Evolutionary conservation across 23 tunicate genomes (phyloP).

Genomic region (Aplidium turbinatum): DNA sequence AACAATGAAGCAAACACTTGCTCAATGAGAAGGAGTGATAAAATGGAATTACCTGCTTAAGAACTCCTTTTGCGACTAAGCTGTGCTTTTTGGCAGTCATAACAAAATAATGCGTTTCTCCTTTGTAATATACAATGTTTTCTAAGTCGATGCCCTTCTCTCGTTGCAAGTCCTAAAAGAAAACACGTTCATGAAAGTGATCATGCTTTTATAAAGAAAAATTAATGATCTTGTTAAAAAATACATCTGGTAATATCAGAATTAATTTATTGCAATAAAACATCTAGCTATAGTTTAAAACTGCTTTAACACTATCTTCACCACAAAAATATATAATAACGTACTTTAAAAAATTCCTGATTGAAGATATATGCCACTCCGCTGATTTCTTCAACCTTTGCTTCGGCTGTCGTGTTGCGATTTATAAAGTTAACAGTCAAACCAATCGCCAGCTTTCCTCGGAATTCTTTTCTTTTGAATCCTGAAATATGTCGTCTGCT

Average conservation of each 20-base stretch:
- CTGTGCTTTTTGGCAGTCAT: constrained; percentile 97
- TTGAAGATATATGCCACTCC: constrained; percentile 91
- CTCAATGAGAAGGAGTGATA: too few relatives aligned
- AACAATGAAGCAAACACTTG: too few relatives aligned
- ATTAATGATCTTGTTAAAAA: too few relatives aligned
- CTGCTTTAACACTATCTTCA: too few relatives aligned
- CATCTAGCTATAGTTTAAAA: too few relatives aligned
- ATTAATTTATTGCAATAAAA: too few relatives aligned
- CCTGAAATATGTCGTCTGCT: constrained; percentile 38
- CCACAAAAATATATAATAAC: too few relatives aligned
- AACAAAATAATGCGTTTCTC: constrained; percentile 98
- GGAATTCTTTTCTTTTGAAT: constrained; percentile 66
- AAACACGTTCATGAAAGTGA: too few relatives aligned
- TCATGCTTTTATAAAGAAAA: too few relatives aligned
- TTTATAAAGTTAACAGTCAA: constrained; percentile 93
- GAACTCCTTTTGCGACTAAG: constrained; percentile 67
- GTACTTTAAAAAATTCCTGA: constrained; percentile 77
- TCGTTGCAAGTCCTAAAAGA: constrained; percentile 66
- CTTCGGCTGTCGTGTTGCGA: constrained; percentile 77
- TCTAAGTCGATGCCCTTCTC: constrained; percentile 86
- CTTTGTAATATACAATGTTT: constrained; percentile 97
- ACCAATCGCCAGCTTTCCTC: constrained; percentile 93
- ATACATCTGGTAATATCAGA: too few relatives aligned
- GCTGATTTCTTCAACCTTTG: constrained; percentile 89
- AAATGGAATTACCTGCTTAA: constrained; percentile 49